These are phyloP conservation scores for Pelochelys cantorii DNA, from an alignment of 2,797 vertebrate species.

Conservation along the genomic window DNA sequence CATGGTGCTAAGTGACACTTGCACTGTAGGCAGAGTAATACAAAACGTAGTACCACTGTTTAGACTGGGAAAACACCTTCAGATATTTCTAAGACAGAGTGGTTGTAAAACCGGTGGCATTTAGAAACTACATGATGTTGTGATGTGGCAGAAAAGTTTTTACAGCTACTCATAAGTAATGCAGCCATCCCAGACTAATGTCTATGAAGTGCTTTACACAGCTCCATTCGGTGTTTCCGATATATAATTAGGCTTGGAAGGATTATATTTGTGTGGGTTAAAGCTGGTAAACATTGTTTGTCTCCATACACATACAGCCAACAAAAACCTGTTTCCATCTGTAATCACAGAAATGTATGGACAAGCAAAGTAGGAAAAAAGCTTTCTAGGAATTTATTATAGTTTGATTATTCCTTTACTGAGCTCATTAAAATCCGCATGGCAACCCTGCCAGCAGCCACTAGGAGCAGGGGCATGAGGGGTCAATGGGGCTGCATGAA, in stretches of 20 bases:
- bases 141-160: constrained; percentile 66
- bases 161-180: constrained; percentile 62
- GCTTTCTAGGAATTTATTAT: neutral
- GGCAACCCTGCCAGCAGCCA: too few species aligned
- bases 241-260: neutral
- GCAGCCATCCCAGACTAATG: constrained; percentile 56
- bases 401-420: neutral
- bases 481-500: too few species aligned
- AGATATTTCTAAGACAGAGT: constrained; percentile 63
- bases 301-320: neutral
- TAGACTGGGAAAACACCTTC: constrained; percentile 57
- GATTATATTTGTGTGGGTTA: neutral
- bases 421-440: constrained; percentile 20
- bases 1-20: constrained; percentile 12
- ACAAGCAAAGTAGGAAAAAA: neutral
- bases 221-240: constrained; percentile 9
- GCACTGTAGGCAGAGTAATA: constrained; percentile 30
- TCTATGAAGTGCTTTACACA: constrained; percentile 38
- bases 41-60: constrained; percentile 26
- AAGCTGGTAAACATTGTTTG: neutral
- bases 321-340: neutral
- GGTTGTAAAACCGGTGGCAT: constrained; percentile 67
- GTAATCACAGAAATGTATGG: neutral
- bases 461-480: too few species aligned
- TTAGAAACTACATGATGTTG: constrained; percentile 66